These are phyloP conservation scores for Hyalella azteca DNA, from an alignment of 2,888 invertebrate genomes.

Conservation along the genomic window DNA sequence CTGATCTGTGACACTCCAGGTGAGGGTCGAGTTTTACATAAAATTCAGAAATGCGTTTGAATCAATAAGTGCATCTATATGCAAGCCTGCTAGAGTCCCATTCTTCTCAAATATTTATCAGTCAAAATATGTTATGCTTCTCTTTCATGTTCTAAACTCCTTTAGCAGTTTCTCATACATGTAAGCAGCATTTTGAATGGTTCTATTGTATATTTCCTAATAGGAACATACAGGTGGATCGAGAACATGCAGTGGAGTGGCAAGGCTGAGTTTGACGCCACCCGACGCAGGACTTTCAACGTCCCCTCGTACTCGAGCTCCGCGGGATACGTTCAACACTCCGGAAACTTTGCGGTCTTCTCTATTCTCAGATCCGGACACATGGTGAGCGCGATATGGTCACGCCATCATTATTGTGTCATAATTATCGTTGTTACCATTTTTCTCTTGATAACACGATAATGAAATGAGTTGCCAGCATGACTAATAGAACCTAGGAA, in stretches of 20 bases:
- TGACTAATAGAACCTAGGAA: no score
- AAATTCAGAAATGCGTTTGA: not conserved
- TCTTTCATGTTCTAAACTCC: no score
- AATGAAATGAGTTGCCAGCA: no score
- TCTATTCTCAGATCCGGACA: conserved; percentile 54
- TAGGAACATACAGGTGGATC: conserved; percentile 56
- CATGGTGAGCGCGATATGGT: conserved; percentile 46
- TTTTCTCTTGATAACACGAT: no score
- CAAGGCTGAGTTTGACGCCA: conserved; percentile 40
- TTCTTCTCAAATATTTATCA: no score
- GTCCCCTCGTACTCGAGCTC: conserved; percentile 42
- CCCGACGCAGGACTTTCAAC: conserved; percentile 34
- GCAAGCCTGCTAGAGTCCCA: no score
- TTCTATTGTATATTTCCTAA: not conserved
- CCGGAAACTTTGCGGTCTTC: conserved; percentile 45
- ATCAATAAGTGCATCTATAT: no score
- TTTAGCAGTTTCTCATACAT: no score
- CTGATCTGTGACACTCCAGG: conserved; percentile 58
- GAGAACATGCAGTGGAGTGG: conserved; percentile 54
- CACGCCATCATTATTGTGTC: no score
- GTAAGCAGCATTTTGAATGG: no score
- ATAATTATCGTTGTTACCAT: no score
- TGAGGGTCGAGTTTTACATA: not conserved
- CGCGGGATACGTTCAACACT: conserved; percentile 44
- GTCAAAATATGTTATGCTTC: no score